Conservation (phyloP, 2,113 vertebrate genomes). For the Corydoras sp. region DNA sequence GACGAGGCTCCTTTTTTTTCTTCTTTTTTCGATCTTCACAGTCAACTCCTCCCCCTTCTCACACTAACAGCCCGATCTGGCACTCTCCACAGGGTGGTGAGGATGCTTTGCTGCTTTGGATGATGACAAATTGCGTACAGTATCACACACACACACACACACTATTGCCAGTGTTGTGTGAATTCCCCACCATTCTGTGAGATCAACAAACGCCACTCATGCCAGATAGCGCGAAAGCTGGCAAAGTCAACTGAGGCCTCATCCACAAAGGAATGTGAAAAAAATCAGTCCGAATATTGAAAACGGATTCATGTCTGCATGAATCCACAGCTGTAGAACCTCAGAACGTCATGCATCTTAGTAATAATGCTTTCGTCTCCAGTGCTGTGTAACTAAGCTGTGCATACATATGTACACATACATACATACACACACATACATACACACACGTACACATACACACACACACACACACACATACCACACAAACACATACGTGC, state of each 20-base stretch:
- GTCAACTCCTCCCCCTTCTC: not conserved
- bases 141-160: not conserved
- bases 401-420: no score
- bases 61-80: not conserved
- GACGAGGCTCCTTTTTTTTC: not conserved
- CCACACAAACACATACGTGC: no score
- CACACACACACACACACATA: no score
- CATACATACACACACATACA: no score
- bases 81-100: constrained; percentile 11
- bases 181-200: not conserved
- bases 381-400: no score
- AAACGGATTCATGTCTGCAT: no score
- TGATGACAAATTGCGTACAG: constrained; percentile 26
- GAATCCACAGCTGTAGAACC: no score
- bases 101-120: constrained; percentile 25
- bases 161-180: not conserved
- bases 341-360: no score
- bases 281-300: no score
- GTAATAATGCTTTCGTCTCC: no score
- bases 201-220: not conserved
- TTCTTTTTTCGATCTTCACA: not conserved
- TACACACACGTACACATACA: no score
- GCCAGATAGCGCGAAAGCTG: not conserved
- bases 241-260: not conserved
- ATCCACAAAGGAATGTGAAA: not conserved